Base-by-base conservation (phyloP, 2,113 vertebrate genomes). In the Oenanthe oenanthe region DNA sequence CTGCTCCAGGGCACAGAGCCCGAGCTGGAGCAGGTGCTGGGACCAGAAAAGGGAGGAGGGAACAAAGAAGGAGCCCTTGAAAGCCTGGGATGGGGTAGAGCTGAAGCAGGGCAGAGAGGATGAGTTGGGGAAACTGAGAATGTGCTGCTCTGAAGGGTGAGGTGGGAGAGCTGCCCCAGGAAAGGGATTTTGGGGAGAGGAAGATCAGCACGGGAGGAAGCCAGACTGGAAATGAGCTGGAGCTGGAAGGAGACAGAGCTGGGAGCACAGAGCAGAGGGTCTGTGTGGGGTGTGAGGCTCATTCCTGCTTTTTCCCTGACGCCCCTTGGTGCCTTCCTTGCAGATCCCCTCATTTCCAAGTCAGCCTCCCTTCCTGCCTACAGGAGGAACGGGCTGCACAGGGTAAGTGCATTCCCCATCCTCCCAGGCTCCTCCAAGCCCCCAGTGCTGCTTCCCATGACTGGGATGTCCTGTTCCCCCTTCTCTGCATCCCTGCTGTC, bases 311-410 rank as follows among this genome's bases (percentile, higher is more conserved):
- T 77, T 42, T 51, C 61, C 7, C 18, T 87, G 19, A 88, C 21
- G 32, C 31, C 28, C 38, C 31, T 58, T 61, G 56, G 62, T 88
- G 96, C 84, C 57, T 97, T 66, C 67, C 87, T 83, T 97, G 60
- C 96, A 99, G 99, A 99, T 96, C 98, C 98, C 6, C 99, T 99
- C 94, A 98, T 98, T 91, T 99, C 99, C 24, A 99, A 99, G 94
- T 99, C 99, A 0, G 98, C 99, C 38, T 99, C 99, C 25, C 98
- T 99, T 36, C 99, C 99, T 87, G 99, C 99, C 93, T 99, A 99
- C 94, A 98, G 99, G 93, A 98, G 99, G 94, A 99, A 99, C 0
- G 99, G 99, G 85, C 97, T 99, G 66, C 99, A 99, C 96, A 98
- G 99, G 98, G 99, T 99, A 95, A 98, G 97, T 62, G 51, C 29